Evolutionary conservation across 2,113 vertebrate genomes (phyloP).

Genomic region (Cathartes aura): DNA sequence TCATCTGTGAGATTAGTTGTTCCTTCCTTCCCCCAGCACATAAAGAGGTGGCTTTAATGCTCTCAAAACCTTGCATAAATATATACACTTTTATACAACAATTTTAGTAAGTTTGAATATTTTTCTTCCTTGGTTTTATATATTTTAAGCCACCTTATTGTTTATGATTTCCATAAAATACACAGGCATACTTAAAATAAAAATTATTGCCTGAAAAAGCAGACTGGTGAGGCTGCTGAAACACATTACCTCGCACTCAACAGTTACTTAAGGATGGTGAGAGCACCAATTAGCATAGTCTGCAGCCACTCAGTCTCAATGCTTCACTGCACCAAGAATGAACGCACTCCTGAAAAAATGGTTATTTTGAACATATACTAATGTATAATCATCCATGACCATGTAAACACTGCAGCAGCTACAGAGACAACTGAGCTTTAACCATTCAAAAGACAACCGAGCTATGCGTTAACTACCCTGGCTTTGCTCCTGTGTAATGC

Average conservation of each 20-base stretch:
- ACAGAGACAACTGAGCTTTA: background rate
- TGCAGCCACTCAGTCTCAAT: background rate
- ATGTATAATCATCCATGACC: background rate
- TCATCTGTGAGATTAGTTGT: background rate
- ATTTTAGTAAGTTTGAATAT: background rate
- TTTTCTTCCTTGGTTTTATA: background rate
- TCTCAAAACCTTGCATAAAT: background rate
- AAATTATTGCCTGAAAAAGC: background rate
- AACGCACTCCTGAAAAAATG: background rate
- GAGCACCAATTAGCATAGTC: background rate
- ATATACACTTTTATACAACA: background rate
- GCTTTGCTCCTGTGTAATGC: background rate
- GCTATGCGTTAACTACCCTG: background rate
- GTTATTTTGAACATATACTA: background rate
- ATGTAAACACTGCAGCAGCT: background rate
- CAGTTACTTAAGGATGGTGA: background rate
- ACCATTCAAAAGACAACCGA: background rate
- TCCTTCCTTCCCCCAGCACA: background rate
- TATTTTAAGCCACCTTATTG: background rate
- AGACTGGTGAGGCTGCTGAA: background rate
- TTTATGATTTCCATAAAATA: background rate
- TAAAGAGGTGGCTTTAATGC: background rate
- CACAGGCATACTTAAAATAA: background rate
- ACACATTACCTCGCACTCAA: background rate
- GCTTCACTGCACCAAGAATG: background rate